Base-by-base conservation (phyloP, 2,888 invertebrate species). In the Archaeoteleia sp. region DNA sequence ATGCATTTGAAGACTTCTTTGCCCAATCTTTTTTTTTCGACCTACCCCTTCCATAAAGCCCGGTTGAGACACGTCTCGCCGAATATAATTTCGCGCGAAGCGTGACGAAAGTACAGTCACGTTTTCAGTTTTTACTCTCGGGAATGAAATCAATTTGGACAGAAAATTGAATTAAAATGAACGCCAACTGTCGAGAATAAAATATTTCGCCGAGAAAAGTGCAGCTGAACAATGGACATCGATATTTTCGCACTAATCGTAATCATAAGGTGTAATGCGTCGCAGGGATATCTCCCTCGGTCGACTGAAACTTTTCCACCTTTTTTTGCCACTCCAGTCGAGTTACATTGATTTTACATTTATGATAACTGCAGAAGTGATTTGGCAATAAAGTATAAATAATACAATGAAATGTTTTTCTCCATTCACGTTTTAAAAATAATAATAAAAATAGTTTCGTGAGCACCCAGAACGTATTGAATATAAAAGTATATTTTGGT, bases 141-240 rank as follows among this genome's bases (percentile, higher is more conserved):
- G 61, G 69, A 65, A 69, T 65, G 65, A 69, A 65, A 69, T 69
- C 65, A 69, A 65, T 69, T 65, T 69, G 65, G 69, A 65, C 69
- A 55, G 49, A 55, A 61, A 69, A 69, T 65, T 69, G 69, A 63
- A 69, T 69, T 65, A 69, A 63, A 63, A 69, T 65, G 63, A 68
- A 61, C 61, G 65, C 61, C 69, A 63, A 69, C 65, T 65, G 61
- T 65, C 58, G 65, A 34, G 61, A 65, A 69, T 69, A 65, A 69
- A 69, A 61, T 69, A 65, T 69, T 65, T 65, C 42, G 55, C 51
- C 14, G 35, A 25, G 60, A 51, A 61, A 69, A 65, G 53, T 61
- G 61, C 57, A 39, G 65, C 65, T 61, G 61, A 55, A 57, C 42
- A n/a, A 37, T 53, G 65, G 61, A 46, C 55, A 58, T 39, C 46